Conservation (phyloP, 2,888 invertebrate genomes). For the Lapara coniferarum region DNA sequence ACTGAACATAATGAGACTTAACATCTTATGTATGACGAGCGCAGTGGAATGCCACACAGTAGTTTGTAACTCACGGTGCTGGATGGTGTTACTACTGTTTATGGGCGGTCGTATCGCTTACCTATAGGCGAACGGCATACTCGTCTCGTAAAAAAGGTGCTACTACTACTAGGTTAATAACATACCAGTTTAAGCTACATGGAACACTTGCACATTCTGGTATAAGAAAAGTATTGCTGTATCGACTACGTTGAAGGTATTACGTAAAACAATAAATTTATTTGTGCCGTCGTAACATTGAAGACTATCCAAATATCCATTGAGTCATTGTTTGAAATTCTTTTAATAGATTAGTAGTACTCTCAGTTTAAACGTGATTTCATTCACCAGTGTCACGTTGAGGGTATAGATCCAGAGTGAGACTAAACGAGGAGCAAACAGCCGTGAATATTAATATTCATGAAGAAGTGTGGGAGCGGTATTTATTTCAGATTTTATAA, state of each 20-base stretch:
- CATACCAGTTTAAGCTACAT: too few species aligned
- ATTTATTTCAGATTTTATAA: not conserved
- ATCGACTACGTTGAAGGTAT: not conserved
- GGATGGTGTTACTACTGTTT: too few species aligned
- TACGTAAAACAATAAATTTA: slow-evolving; percentile 23
- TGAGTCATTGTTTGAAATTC: slow-evolving; percentile 26
- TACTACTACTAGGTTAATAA: too few species aligned
- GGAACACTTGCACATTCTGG: too few species aligned
- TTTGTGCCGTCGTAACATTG: slow-evolving; percentile 23
- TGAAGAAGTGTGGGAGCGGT: not conserved
- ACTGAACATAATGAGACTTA: too few species aligned
- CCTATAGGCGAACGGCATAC: too few species aligned
- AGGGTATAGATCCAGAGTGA: not conserved
- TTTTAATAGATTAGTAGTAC: slow-evolving; percentile 22
- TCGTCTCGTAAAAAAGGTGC: too few species aligned
- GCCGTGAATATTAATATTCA: slow-evolving; percentile 15
- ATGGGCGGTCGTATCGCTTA: too few species aligned
- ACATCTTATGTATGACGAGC: too few species aligned
- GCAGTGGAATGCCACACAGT: too few species aligned
- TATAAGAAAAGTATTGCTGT: not conserved
- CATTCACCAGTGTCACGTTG: slow-evolving; percentile 9
- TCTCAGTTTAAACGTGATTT: slow-evolving; percentile 13
- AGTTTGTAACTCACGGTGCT: too few species aligned
- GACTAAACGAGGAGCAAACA: not conserved
- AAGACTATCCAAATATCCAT: slow-evolving; percentile 20